Percentiles rank a stretch among this genome's conserved stretches.
These are phyloP conservation scores for Synergus laeviventris DNA, from an alignment of 2,888 invertebrate species.

Conservation along the genomic window DNA sequence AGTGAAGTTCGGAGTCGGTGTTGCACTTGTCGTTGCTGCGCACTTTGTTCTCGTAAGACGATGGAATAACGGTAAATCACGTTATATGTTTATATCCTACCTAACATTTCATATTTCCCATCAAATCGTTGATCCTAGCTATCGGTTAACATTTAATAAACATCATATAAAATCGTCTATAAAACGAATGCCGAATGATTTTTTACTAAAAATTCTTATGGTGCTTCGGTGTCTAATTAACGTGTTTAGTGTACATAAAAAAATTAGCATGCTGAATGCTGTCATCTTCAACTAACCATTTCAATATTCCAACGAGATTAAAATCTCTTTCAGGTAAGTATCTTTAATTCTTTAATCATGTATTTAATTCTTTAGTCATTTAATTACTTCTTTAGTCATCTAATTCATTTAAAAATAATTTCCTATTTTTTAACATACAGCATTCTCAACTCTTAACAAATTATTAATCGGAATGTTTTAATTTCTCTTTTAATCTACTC, in stretches of 20 bases:
- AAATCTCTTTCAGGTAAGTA: conserved; percentile 25
- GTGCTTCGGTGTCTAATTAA: conserved; percentile 35
- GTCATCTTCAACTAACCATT: conserved; percentile 46
- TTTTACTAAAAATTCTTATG: conserved; percentile 25
- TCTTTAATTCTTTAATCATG: conserved; percentile 14
- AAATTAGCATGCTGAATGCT: conserved; percentile 55
- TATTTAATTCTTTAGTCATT: conserved; percentile 27
- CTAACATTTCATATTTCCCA: conserved; percentile 14
- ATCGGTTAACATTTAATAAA: background rate
- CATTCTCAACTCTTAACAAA: background rate
- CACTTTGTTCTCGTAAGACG: conserved; percentile 90
- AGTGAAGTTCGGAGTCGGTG: conserved; percentile 90
- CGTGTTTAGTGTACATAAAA: conserved; percentile 55
- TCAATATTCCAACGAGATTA: conserved; percentile 3
- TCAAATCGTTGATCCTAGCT: background rate
- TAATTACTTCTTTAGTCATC: background rate
- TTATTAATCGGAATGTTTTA: background rate
- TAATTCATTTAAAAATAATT: background rate
- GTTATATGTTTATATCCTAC: conserved; percentile 41
- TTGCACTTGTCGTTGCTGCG: conserved; percentile 89
- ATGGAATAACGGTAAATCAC: conserved; percentile 84
- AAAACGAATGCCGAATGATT: conserved; percentile 16
- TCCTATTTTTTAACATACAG: background rate
- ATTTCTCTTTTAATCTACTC: background rate
- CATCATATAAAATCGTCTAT: background rate